Base-by-base conservation (phyloP, 1,140 invertebrate species). In the Sarcophaga bullata region DNA sequence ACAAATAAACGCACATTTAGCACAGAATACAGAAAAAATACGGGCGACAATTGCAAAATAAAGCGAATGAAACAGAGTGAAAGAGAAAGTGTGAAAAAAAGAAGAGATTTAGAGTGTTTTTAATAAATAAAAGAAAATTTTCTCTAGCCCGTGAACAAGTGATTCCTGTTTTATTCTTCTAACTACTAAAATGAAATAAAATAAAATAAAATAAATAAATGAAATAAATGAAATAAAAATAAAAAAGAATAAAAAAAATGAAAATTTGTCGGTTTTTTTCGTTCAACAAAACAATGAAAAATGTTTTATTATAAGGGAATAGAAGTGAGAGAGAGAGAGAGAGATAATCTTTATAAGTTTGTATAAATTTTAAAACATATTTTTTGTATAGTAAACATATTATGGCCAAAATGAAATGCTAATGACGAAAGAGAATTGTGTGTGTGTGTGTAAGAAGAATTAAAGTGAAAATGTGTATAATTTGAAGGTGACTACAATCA, bases 1-100 rank as follows among this genome's bases (percentile, higher is more conserved):
- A 37, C 25, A 37, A 37, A 37, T 37, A 37, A 37, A 37, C 25
- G 58, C 58, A 62, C 13, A 7, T 62, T 62, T 15, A 50, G 8
- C 17, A 78, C 75, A 19, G 49, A 78, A 78, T 78, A 78, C 75
- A 78, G 75, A 78, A 78, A 50, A 78, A 78, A 76, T 68, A 68
- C 62, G 62, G 62, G 62, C 15, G 62, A 68, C 62, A 25, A 19
- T 68, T 25, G 3, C 17, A 68, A 17, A 37, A 37, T 68, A 17
- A 19, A 19, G 62, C 10, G 17, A 78, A 50, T 78, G 75, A 78
- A 50, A 78, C 50, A 49, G 37, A 47, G 17, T 17, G 48, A 49
- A 19, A 47, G 17, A 49, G 48, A 52, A 11, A 78, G 50, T 52
- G n/a, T 13, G 48, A 50, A 50, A 15, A 50, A 11, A 50, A 78